Base-by-base conservation (phyloP, 2,797 vertebrate genomes). In the Sarcophilus harrisii region DNA sequence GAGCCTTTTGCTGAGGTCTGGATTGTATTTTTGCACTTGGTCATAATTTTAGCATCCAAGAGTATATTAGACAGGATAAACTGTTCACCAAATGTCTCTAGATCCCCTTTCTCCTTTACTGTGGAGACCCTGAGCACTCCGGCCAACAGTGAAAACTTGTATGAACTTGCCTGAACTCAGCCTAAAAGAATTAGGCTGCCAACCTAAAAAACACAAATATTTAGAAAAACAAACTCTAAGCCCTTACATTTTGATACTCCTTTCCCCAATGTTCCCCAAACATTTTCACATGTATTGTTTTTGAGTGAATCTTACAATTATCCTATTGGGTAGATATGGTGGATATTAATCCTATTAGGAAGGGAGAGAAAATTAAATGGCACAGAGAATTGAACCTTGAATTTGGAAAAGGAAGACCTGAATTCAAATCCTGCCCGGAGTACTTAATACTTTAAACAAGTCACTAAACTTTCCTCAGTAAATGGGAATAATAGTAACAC, bases 11-110 rank as follows among this genome's bases (percentile, higher is more conserved):
- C 62, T 97, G 97, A 29, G 66, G n/a, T 0, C n/a, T 95, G 62
- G 93, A 29, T 62, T 97, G 91, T 58, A 60, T 90, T 95, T 95
- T 95, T 94, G 0, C 57, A n/a, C 18, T 95, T 93, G 52, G 27
- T 73, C 96, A 87, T 89, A 87, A 29, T 96, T 91, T 95, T 90
- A 94, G 58, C 57, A 90, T 58, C 18, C 94, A 96, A 59, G 38
- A 45, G 27, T 62, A 3, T 8, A 57, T 93, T 95, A 94, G 54
- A 21, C 32, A 92, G 55, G 54, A 93, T 93, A 95, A 96, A 95
- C 81, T 94, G 9, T 95, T 94, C 94, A 95, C 55, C 90, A 90
- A 96, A 28, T 93, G 92, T 96, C 87, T 96, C 66, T 90, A 55
- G 87, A 96, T 93, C 13, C 90, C 93, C 73, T 0, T 30, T 92